Evolutionary conservation across 1,140 invertebrate species (phyloP).

Genomic region (Papilio helenus): DNA sequence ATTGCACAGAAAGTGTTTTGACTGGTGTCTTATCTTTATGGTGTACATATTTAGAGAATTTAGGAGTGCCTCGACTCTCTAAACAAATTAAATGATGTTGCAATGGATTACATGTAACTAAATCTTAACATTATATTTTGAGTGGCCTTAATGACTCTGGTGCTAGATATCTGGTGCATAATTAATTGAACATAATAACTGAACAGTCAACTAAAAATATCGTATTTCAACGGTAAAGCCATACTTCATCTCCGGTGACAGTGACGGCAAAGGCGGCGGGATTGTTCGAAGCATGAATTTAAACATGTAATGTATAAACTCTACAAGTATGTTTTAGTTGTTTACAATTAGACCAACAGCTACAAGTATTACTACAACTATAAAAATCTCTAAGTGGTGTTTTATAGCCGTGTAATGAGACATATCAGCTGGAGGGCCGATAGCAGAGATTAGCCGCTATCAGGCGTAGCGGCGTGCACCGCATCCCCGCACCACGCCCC

Average conservation of each 20-base stretch:
- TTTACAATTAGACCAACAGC: background rate
- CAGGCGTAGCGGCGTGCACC: background rate
- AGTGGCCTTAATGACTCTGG: background rate
- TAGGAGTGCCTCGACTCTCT: no score
- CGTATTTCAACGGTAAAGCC: background rate
- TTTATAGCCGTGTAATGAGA: slow-evolving; percentile 1
- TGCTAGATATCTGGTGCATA: no score
- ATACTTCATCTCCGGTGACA: background rate
- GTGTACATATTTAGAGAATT: no score
- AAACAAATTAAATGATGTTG: background rate
- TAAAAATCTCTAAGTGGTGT: background rate
- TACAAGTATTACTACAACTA: background rate
- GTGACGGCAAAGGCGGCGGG: no score
- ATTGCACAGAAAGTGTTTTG: no score
- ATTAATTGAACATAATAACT: background rate
- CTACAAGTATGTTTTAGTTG: no score
- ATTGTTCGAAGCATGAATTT: no score
- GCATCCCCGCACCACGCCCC: background rate
- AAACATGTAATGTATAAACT: no score
- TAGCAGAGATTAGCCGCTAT: slow-evolving; percentile 6
- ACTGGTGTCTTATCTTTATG: no score
- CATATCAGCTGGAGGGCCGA: background rate
- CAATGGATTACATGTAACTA: no score
- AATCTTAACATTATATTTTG: background rate
- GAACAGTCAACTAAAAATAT: background rate